Evolutionary conservation across 2,888 invertebrate genomes (phyloP).

Genomic region (Panorpa germanica): DNA sequence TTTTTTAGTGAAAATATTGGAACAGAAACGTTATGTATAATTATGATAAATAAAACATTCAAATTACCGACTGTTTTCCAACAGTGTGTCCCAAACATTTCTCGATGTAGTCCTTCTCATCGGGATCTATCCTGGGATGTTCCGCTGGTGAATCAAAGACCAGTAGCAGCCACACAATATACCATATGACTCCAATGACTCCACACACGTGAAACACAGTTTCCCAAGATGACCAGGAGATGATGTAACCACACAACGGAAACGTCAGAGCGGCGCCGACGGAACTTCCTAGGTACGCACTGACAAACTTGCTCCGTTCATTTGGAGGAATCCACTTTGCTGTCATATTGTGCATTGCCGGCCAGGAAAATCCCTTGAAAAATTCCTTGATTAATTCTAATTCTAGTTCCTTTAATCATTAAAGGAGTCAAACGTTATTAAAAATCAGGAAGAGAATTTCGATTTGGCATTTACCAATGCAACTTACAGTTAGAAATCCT

Average conservation of each 20-base stretch:
- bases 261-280: conserved; percentile 47
- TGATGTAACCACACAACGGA: conserved; percentile 48
- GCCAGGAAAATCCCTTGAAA: conserved; percentile 44
- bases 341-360: conserved; percentile 60
- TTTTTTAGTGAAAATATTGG: too few relatives aligned
- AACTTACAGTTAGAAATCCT: conserved; percentile 45
- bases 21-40: too few relatives aligned
- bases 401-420: conserved; percentile 1
- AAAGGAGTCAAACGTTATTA: conserved; percentile 3
- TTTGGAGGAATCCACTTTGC: conserved; percentile 68
- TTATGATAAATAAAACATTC: too few relatives aligned
- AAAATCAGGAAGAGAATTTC: neutral
- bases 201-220: conserved; percentile 49
- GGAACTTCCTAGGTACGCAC: conserved; percentile 41
- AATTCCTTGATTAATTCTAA: conserved; percentile 3
- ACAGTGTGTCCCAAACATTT: conserved; percentile 29
- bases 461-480: neutral
- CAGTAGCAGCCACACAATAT: conserved; percentile 35
- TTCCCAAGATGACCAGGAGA: conserved; percentile 46
- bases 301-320: conserved; percentile 53
- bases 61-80: too few relatives aligned
- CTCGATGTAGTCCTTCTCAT: conserved; percentile 37
- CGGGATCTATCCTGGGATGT: conserved; percentile 41
- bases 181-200: conserved; percentile 42
- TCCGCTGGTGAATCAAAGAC: conserved; percentile 41